Conservation (phyloP, 30 jellyfish, hydroid and myxozoan species). For the Aurelia sp. region DNA sequence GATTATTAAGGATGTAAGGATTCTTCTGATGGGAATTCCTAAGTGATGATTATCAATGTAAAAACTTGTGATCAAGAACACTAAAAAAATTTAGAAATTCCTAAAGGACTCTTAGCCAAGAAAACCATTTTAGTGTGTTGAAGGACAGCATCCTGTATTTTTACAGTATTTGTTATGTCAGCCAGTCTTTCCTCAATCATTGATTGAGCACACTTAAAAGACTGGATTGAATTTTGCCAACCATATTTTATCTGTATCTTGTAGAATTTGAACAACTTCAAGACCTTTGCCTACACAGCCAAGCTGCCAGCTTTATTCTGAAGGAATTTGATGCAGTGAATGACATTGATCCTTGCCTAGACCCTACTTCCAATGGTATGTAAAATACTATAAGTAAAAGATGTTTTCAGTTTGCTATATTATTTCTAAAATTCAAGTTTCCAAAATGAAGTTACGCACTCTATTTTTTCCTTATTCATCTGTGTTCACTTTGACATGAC, state of each 20-base stretch:
- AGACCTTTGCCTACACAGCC: constrained; percentile 13
- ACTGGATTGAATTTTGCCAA: background rate
- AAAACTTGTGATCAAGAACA: background rate
- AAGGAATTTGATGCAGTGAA: constrained; percentile 10
- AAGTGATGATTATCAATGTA: no score
- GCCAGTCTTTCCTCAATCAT: background rate
- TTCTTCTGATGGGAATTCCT: no score
- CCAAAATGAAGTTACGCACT: no score
- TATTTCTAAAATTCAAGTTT: no score
- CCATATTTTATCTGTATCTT: background rate
- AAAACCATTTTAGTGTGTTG: no score
- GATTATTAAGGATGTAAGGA: no score
- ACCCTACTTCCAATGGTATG: constrained; percentile 1
- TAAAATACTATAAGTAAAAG: background rate
- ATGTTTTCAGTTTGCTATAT: no score
- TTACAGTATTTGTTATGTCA: background rate
- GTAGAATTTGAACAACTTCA: background rate
- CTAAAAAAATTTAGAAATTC: no score
- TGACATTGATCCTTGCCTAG: constrained; percentile 6
- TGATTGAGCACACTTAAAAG: background rate
- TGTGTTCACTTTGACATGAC: no score
- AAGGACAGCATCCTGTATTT: no score
- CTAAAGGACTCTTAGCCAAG: no score
- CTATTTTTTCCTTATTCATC: no score
- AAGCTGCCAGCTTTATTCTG: constrained; percentile 7